Conservation (phyloP, 2,797 vertebrate species). For the Antrozous pallidus region DNA sequence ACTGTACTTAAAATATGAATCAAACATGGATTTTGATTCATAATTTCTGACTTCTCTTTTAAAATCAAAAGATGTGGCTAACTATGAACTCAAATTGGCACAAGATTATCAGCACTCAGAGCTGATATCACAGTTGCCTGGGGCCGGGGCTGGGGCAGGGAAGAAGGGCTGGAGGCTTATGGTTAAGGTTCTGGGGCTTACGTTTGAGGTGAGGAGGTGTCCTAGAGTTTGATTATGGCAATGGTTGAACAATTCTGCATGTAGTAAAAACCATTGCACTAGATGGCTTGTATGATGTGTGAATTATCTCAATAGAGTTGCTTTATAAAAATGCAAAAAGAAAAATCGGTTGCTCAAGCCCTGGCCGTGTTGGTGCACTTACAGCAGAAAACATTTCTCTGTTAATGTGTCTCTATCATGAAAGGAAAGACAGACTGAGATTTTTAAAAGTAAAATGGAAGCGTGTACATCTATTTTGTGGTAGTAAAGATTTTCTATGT, state of each 20-base stretch:
- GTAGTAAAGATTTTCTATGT: background rate
- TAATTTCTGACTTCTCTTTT: conserved; percentile 8
- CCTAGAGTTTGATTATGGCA: background rate
- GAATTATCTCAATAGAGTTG: conserved; percentile 3
- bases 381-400: background rate
- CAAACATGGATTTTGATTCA: too few species aligned
- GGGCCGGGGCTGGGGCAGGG: background rate
- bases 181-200: background rate
- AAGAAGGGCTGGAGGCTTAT: background rate
- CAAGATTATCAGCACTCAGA: background rate
- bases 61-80: conserved; percentile 15
- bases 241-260: background rate
- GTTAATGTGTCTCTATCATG: background rate
- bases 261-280: background rate
- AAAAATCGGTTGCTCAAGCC: background rate
- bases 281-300: background rate
- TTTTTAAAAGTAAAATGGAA: conserved; percentile 1
- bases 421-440: background rate
- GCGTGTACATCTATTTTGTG: background rate
- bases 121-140: background rate
- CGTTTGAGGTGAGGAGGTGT: background rate
- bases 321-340: background rate
- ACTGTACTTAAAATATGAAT: conserved; percentile 29
- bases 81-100: background rate
- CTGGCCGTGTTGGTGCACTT: background rate